Evolutionary conservation across 2,888 invertebrate species (phyloP), one percentile per base, ranked within the genome.

Genomic region (Epinotia ramella): DNA sequence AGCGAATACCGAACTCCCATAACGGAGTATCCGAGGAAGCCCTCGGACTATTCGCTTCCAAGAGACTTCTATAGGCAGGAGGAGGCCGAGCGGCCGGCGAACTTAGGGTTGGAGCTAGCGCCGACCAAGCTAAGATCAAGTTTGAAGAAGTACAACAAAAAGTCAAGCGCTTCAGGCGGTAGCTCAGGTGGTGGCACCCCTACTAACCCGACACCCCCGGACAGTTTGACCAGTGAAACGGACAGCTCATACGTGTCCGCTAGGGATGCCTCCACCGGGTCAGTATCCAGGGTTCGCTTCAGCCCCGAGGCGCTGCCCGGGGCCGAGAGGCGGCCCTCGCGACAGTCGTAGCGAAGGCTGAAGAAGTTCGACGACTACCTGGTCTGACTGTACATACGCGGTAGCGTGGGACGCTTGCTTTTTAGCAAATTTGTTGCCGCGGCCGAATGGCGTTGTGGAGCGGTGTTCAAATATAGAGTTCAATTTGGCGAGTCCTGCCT

Each of bases 171-270:
- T 3, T 93, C 95, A 4, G 95, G 95, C 12, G 95, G 95, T 3
- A 95, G 95, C 78, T 96, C 96, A 0, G 96, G 96, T 0, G 96
- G 96, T 0, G 95, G 95, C 18, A 97, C 97, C 0, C 97, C 97
- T 20, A 97, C 97, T 0, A 97, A 97, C 88, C 97, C 97, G 1
- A 97, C 98, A 7, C 98, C 98, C 0, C 97, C 98, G 0, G 98
- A 98, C 83, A 97, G 97, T 80, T 86, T 97, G 77, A 97, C 97
- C 0, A 97, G 97, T 84, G 98, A 98, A 82, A 93, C 93, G 33
- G 98, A 98, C 85, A 97, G 97, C 84, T 97, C 97, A 62, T 98
- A 98, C 88, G 96, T 97, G 81, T 98, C 98, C 11, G 98, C 98
- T 20, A 95, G 97, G 84, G 97, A 97, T 84, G 96, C 95, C 0